Evolutionary conservation across 2,888 invertebrate species (phyloP).

Genomic region (Carabus problematicus): DNA sequence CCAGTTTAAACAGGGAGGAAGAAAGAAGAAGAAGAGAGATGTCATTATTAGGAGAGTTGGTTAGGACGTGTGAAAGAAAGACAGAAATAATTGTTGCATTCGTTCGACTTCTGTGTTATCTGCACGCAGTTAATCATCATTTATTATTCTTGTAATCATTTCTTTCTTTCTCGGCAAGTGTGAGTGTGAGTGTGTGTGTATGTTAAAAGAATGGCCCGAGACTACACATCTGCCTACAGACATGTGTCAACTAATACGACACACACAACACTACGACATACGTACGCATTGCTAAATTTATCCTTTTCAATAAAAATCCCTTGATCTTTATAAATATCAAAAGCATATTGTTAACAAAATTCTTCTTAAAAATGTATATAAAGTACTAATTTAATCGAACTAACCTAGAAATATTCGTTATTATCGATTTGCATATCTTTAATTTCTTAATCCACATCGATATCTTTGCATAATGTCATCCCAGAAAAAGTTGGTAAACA

Average conservation of each 20-base stretch:
- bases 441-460: too few relatives aligned
- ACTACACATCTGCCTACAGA: slow-evolving; percentile 49
- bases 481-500: too few relatives aligned
- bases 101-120: slow-evolving; percentile 48
- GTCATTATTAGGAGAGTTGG: not conserved
- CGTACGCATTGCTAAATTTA: slow-evolving; percentile 7
- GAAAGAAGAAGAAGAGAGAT: not conserved
- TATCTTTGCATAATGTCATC: too few relatives aligned
- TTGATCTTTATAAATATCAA: not conserved
- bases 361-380: too few relatives aligned
- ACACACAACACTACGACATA: not conserved
- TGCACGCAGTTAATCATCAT: slow-evolving; percentile 53
- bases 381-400: too few relatives aligned
- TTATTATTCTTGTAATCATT: slow-evolving; percentile 55
- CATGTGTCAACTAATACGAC: slow-evolving; percentile 46
- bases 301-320: not conserved
- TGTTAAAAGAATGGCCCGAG: slow-evolving; percentile 49
- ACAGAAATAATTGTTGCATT: slow-evolving; percentile 47
- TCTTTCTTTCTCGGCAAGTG: too few relatives aligned
- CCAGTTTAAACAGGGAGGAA: not conserved
- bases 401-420: too few relatives aligned
- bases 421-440: too few relatives aligned
- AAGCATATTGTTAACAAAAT: not conserved
- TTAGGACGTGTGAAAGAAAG: not conserved
- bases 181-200: too few relatives aligned